phyloP scores from a whole-genome alignment of 2,888 invertebrate species.

The Cosmopolites sordidus region DNA sequence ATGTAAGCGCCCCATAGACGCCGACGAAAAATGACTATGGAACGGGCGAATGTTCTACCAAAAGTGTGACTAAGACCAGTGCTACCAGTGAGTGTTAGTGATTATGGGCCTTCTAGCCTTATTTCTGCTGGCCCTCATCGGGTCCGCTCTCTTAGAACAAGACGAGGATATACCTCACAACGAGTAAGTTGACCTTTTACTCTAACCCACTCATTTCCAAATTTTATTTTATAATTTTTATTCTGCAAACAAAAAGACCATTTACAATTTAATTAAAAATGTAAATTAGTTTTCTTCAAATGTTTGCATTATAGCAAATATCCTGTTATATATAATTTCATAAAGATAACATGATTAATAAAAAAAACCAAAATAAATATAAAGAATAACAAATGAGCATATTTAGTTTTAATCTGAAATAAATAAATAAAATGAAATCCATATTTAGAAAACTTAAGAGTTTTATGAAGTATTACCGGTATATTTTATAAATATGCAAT shows the following conservation, averaged over 20 bases:
- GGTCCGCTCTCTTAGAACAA: conserved; percentile 57
- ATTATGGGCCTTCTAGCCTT: conserved; percentile 18
- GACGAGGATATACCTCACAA: conserved; percentile 87
- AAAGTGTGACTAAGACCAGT: conserved; percentile 1
- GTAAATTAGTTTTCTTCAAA: too few relatives aligned
- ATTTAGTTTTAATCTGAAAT: too few relatives aligned
- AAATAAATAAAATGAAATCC: not conserved
- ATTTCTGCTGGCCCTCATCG: conserved; percentile 22
- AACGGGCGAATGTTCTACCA: not conserved
- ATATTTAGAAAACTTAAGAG: too few relatives aligned
- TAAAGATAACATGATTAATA: too few relatives aligned
- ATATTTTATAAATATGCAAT: not conserved
- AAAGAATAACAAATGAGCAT: too few relatives aligned
- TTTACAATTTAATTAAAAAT: too few relatives aligned
- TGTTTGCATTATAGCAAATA: too few relatives aligned
- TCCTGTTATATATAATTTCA: too few relatives aligned
- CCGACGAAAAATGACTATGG: conserved; percentile 2
- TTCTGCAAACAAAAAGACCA: too few relatives aligned
- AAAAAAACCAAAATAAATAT: too few relatives aligned
- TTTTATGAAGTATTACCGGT: not conserved
- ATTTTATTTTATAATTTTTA: too few relatives aligned
- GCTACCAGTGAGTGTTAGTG: conserved; percentile 11
- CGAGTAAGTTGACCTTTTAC: conserved; percentile 63
- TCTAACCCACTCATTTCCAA: too few relatives aligned
- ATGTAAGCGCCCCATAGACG: conserved; percentile 8